A percentile compares a stretch with the other conserved stretches of the same genome.
These are phyloP conservation scores for Lithobates sylvaticus DNA, from an alignment of 2,797 vertebrate genomes.

Conservation along the genomic window DNA sequence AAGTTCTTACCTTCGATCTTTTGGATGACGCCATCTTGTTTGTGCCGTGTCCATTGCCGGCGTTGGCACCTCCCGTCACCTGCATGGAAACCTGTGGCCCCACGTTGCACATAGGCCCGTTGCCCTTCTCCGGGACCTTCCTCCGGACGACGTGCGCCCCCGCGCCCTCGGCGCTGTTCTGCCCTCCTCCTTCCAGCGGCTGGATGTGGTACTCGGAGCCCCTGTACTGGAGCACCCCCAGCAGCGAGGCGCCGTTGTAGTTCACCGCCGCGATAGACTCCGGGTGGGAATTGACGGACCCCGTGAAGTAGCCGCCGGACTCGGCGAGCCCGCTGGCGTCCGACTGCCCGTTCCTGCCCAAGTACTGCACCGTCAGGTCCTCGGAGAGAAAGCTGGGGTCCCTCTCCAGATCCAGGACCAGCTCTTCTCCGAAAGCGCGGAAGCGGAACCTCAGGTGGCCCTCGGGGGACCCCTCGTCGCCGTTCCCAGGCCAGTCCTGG, in stretches of 20 bases:
- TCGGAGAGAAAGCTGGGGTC: constrained; percentile 69
- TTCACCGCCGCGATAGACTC: constrained; percentile 73
- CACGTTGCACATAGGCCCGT: constrained; percentile 73
- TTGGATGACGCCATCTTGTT: constrained; percentile 30
- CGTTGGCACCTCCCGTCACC: not conserved
- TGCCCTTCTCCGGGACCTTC: constrained; percentile 66
- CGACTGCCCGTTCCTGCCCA: constrained; percentile 63
- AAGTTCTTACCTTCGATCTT: constrained; percentile 73
- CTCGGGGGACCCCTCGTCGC: constrained; percentile 58
- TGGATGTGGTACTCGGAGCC: constrained; percentile 72
- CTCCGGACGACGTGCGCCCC: constrained; percentile 71
- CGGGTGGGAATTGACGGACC: constrained; percentile 70
- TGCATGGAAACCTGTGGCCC: constrained; percentile 60
- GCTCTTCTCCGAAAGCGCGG: constrained; percentile 67
- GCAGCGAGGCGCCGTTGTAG: constrained; percentile 67
- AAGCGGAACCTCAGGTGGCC: constrained; percentile 65
- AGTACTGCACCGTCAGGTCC: constrained; percentile 73
- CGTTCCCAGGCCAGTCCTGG: constrained; percentile 64
- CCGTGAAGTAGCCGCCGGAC: constrained; percentile 70
- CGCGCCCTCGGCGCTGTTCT: constrained; percentile 66
- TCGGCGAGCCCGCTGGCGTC: constrained; percentile 65
- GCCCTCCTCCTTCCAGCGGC: constrained; percentile 68
- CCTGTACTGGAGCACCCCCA: constrained; percentile 73
- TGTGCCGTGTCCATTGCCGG: not conserved
- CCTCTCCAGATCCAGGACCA: constrained; percentile 69